Percentiles rank a stretch among this genome's conserved stretches.
Conservation (phyloP, 2,797 vertebrate species). For the Anableps anableps region DNA sequence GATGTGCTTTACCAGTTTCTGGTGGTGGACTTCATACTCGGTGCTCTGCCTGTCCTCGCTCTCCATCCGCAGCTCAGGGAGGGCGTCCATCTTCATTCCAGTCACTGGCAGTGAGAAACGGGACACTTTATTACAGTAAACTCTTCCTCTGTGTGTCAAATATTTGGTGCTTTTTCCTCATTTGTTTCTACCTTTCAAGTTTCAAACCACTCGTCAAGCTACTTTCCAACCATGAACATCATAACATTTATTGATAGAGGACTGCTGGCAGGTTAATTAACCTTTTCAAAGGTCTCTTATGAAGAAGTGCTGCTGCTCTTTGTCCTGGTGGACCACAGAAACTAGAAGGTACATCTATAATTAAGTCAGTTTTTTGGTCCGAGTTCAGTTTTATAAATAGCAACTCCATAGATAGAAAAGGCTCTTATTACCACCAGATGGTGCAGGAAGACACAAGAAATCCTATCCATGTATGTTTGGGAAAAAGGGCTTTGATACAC, state of each 20-base stretch:
- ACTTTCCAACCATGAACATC: neutral
- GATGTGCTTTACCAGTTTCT: constrained; percentile 88
- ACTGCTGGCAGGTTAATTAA: neutral
- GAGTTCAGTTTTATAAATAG: neutral
- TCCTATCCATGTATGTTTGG: neutral
- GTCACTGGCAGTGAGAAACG: constrained; percentile 81
- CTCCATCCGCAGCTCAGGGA: constrained; percentile 93
- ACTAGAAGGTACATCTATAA: neutral
- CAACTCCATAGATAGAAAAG: neutral
- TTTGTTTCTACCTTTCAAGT: no score
- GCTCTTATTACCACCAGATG: constrained; percentile 8
- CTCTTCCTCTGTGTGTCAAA: neutral
- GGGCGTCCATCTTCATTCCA: constrained; percentile 90
- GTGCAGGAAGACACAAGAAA: neutral
- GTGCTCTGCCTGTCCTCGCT: constrained; percentile 90
- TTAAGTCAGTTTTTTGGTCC: neutral
- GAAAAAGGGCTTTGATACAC: neutral
- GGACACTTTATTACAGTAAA: constrained; percentile 46
- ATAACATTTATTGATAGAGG: neutral
- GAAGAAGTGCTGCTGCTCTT: neutral
- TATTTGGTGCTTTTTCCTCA: no score
- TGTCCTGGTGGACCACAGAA: neutral
- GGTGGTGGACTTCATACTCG: constrained; percentile 96
- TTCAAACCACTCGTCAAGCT: neutral
- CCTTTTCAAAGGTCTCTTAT: neutral